Evolutionary conservation across 2,888 invertebrate species (phyloP).

Genomic region (Zhengitettix transpicula): DNA sequence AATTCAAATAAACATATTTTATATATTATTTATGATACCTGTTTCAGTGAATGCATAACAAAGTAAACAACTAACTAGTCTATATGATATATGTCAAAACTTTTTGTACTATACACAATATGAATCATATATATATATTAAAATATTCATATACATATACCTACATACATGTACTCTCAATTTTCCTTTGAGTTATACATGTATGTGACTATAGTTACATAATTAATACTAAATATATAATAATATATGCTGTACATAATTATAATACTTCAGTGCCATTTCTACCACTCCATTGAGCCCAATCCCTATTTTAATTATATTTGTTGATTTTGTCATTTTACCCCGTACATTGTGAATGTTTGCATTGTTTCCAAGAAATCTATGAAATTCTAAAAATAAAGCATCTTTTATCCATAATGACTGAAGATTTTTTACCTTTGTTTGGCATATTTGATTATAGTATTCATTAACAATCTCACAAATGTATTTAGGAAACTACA

Average conservation of each 20-base stretch:
- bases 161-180: slow-evolving; percentile 3
- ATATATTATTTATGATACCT: too few species aligned
- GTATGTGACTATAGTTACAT: slow-evolving; percentile 4
- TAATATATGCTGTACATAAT: slow-evolving; percentile 4
- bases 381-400: slow-evolving; percentile 4
- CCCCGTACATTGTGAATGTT: slow-evolving; percentile 1
- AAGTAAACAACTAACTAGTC: slow-evolving; percentile 18
- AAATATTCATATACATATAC: slow-evolving; percentile 7
- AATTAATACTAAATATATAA: slow-evolving; percentile 2
- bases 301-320: neutral
- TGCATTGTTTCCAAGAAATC: slow-evolving; percentile 4
- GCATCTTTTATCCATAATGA: neutral
- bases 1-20: too few species aligned
- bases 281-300: neutral
- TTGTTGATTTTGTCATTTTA: neutral
- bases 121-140: slow-evolving; percentile 20
- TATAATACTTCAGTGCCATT: slow-evolving; percentile 4
- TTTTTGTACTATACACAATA: slow-evolving; percentile 11
- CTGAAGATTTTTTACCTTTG: too few species aligned
- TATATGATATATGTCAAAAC: slow-evolving; percentile 16
- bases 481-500: too few species aligned
- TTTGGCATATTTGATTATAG: too few species aligned
- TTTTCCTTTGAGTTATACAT: slow-evolving; percentile 2
- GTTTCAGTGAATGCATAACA: too few species aligned
- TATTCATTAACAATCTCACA: too few species aligned